Evolutionary conservation across 2,797 vertebrate species (phyloP).

Genomic region (Erpetoichthys calabaricus): DNA sequence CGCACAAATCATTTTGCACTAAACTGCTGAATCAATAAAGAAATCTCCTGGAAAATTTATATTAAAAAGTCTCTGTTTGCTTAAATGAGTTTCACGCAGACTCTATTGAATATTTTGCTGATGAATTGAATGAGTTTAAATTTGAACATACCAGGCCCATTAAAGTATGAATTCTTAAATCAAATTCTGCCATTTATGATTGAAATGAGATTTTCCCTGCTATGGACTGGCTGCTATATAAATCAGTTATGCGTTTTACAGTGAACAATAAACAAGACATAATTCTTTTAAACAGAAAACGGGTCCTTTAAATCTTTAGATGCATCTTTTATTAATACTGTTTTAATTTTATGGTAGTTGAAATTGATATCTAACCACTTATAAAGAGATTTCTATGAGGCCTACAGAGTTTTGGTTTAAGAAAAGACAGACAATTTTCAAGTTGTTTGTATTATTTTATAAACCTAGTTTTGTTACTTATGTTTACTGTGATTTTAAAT

Average conservation of each 20-base stretch:
- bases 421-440: not conserved
- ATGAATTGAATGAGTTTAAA: conserved; percentile 97
- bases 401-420: not conserved
- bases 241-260: conserved; percentile 80
- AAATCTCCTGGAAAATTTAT: conserved; percentile 99
- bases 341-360: conserved; percentile 40
- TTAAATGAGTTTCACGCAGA: conserved; percentile 74
- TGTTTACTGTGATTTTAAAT: too few relatives aligned
- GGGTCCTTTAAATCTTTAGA: conserved; percentile 68
- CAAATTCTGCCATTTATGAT: conserved; percentile 89
- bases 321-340: conserved; percentile 58
- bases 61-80: conserved; percentile 81
- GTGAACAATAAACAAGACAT: conserved; percentile 80
- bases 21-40: conserved; percentile 89
- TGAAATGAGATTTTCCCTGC: conserved; percentile 86
- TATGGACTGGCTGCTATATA: conserved; percentile 61
- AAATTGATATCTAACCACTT: conserved; percentile 24
- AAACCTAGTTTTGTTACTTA: not conserved
- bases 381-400: not conserved
- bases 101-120: conserved; percentile 92
- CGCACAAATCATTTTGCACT: conserved; percentile 98
- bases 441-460: not conserved
- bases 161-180: conserved; percentile 96
- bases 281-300: conserved; percentile 76
- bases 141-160: conserved; percentile 85